phyloP scores from a whole-genome alignment of 2,113 vertebrate genomes.

The Physeter macrocephalus region DNA sequence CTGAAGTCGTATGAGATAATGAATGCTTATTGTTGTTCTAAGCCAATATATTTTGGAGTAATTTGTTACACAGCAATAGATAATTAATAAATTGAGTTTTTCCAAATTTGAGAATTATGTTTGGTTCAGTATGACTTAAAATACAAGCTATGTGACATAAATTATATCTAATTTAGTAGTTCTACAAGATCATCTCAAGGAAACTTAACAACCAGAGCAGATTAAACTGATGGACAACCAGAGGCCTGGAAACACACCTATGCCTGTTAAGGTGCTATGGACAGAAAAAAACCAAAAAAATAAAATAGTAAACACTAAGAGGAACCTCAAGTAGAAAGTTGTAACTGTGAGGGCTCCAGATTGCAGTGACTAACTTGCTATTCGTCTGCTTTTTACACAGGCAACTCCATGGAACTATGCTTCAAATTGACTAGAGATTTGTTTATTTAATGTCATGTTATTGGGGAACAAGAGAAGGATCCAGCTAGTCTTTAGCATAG shows the following conservation, averaged over 20 bases:
- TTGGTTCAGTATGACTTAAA: neutral
- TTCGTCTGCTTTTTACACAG: neutral
- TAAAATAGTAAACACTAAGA: neutral
- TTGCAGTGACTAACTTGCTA: neutral
- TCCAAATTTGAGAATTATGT: neutral
- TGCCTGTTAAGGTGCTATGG: neutral
- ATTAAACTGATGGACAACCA: neutral
- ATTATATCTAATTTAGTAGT: neutral
- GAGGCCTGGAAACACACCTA: neutral
- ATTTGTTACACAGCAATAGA: neutral
- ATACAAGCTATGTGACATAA: neutral
- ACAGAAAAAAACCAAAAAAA: neutral
- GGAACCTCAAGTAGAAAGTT: neutral
- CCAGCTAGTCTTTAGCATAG: neutral
- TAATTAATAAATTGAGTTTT: neutral
- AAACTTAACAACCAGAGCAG: neutral
- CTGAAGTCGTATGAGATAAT: neutral
- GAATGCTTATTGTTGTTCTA: neutral
- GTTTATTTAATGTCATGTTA: neutral
- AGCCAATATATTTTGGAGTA: neutral
- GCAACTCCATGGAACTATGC: neutral
- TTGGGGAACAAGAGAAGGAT: neutral
- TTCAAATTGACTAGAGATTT: neutral
- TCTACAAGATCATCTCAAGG: neutral
- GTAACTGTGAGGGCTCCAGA: neutral